These are phyloP conservation scores for Palythoa grandiflora DNA, from an alignment of 92 coral and sea anemone species.

Conservation along the genomic window DNA sequence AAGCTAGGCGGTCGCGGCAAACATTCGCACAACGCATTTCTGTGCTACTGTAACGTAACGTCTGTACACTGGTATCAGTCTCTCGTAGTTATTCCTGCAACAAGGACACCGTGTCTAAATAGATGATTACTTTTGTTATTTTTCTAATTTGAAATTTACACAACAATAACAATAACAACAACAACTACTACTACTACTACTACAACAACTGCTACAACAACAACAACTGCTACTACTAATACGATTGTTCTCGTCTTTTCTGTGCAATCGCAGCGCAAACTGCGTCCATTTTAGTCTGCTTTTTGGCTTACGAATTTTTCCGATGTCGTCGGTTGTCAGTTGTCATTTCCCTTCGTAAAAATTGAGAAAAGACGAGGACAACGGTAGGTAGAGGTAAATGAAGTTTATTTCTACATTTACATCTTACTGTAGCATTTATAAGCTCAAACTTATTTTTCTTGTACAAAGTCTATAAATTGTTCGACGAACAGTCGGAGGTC, in stretches of 20 bases:
- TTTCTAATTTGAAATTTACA: neutral
- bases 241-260: neutral
- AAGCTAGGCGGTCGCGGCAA: slow-evolving; percentile 17
- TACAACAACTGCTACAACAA: neutral
- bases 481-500: too few species aligned
- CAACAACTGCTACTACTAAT: neutral
- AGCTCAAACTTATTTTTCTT: too few species aligned
- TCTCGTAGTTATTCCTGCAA: slow-evolving; percentile 74
- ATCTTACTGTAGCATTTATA: too few species aligned
- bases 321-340: too few species aligned
- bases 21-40: slow-evolving; percentile 86
- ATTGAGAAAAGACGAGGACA: too few species aligned
- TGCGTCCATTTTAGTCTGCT: too few species aligned
- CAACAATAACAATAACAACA: neutral
- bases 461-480: too few species aligned
- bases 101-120: slow-evolving; percentile 2
- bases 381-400: too few species aligned
- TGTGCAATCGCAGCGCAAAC: neutral
- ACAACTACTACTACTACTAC: neutral
- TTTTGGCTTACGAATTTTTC: too few species aligned
- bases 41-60: slow-evolving; percentile 85
- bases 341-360: too few species aligned
- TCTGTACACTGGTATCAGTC: slow-evolving; percentile 82
- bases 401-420: too few species aligned
- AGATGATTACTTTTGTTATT: neutral